Percentiles rank a stretch among this genome's conserved stretches.
These are phyloP conservation scores for Agonum fuliginosum DNA, from an alignment of 2,888 invertebrate genomes.

Conservation along the genomic window DNA sequence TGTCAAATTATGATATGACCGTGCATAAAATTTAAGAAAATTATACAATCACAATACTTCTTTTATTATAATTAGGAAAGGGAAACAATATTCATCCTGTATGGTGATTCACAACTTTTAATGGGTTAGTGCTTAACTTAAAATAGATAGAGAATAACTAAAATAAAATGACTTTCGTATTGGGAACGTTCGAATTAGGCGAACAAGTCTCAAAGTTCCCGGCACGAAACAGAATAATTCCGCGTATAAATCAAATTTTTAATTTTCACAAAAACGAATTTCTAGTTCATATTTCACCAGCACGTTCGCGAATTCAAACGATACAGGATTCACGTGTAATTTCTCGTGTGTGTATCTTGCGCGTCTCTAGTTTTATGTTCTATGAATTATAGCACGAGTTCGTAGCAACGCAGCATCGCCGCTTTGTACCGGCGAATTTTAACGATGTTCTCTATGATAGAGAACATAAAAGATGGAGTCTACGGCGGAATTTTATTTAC, in stretches of 20 bases:
- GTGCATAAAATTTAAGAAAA: no score
- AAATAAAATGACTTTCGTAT: not conserved
- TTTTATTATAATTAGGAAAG: no score
- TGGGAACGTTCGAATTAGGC: slow-evolving; percentile 1
- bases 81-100: no score
- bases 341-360: not conserved
- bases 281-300: slow-evolving; percentile 40
- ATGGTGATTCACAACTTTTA: no score
- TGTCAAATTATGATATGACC: no score
- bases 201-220: no score
- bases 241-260: slow-evolving; percentile 52
- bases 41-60: no score
- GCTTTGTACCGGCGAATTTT: not conserved
- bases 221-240: slow-evolving; percentile 43
- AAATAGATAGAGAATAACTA: no score
- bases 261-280: slow-evolving; percentile 56
- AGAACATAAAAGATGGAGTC: not conserved
- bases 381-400: slow-evolving; percentile 27
- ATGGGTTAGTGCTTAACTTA: no score
- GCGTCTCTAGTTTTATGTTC: not conserved
- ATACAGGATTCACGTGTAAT: slow-evolving; percentile 34
- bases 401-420: slow-evolving; percentile 18
- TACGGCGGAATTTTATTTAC: no score
- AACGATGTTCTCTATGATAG: not conserved
- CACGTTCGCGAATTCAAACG: slow-evolving; percentile 24